These are phyloP conservation scores for Lycocerus yunnanus DNA, from an alignment of 2,888 invertebrate species.

Conservation along the genomic window DNA sequence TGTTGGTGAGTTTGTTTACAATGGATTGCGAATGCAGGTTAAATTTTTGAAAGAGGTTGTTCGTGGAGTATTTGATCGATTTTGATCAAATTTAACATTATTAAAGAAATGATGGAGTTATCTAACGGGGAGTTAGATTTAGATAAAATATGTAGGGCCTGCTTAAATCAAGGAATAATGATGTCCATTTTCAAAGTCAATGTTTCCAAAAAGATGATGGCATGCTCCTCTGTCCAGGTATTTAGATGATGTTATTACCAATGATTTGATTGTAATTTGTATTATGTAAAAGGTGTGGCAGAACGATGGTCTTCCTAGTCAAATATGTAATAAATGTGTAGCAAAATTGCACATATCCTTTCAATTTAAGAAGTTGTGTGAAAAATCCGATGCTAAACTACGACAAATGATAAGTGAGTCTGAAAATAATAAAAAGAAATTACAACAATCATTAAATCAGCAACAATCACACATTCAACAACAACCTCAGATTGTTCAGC, in stretches of 20 bases:
- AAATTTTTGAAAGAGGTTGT: conserved; percentile 1
- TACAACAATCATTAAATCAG: conserved; percentile 18
- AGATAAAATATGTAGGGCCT: conserved; percentile 54
- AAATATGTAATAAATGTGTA: conserved; percentile 57
- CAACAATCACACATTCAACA: conserved; percentile 29
- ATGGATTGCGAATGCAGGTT: not conserved
- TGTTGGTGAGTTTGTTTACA: not conserved
- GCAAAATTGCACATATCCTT: conserved; percentile 56
- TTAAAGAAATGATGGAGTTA: not conserved
- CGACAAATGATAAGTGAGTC: conserved; percentile 46
- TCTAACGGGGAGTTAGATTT: conserved; percentile 49
- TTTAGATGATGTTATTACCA: not conserved
- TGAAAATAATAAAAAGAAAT: conserved; percentile 29
- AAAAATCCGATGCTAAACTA: conserved; percentile 55
- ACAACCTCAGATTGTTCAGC: conserved; percentile 24
- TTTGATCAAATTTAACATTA: not conserved
- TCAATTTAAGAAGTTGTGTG: conserved; percentile 57
- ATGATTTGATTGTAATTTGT: not conserved
- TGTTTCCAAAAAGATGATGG: conserved; percentile 56
- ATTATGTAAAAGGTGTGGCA: conserved; percentile 53
- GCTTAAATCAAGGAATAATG: conserved; percentile 53
- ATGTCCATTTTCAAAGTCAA: conserved; percentile 57
- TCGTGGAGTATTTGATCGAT: not conserved
- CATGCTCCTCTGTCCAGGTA: conserved; percentile 56
- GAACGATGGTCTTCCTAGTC: conserved; percentile 55